phyloP scores from a whole-genome alignment of 1,140 invertebrate genomes.

The Chelonus insularis region DNA sequence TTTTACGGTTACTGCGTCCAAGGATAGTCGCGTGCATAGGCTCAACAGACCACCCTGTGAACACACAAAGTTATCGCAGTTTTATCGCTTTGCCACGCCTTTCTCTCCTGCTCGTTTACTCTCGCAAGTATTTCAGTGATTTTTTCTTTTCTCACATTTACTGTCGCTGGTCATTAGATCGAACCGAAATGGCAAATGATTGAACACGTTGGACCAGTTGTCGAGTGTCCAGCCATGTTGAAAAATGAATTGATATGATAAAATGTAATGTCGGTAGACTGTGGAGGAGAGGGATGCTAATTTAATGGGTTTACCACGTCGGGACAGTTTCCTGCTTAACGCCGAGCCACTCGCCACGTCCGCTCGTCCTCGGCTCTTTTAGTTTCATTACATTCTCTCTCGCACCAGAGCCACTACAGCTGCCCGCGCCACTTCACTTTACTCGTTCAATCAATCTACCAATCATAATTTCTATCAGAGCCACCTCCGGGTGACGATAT shows the following conservation, averaged over 20 bases:
- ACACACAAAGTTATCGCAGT: slow-evolving; percentile 18
- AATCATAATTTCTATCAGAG: slow-evolving; percentile 61
- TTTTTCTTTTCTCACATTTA: slow-evolving; percentile 7
- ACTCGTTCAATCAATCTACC: slow-evolving; percentile 49
- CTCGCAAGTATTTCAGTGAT: neutral
- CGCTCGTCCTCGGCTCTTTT: slow-evolving; percentile 44
- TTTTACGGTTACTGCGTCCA: slow-evolving; percentile 25
- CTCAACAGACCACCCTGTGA: slow-evolving; percentile 21
- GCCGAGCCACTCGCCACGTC: slow-evolving; percentile 58
- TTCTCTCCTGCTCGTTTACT: slow-evolving; percentile 4
- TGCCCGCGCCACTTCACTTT: slow-evolving; percentile 27
- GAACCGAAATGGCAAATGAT: neutral
- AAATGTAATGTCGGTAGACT: slow-evolving; percentile 21
- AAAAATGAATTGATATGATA: slow-evolving; percentile 40
- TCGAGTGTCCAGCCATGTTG: slow-evolving; percentile 43
- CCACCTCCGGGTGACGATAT: slow-evolving; percentile 60
- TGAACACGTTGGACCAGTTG: slow-evolving; percentile 5
- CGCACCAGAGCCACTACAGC: neutral
- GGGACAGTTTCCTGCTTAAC: slow-evolving; percentile 61
- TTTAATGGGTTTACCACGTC: slow-evolving; percentile 52
- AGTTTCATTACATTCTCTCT: slow-evolving; percentile 18
- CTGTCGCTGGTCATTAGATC: slow-evolving; percentile 4
- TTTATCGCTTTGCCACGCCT: slow-evolving; percentile 27
- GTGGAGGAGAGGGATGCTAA: slow-evolving; percentile 41
- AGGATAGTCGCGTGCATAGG: slow-evolving; percentile 23